Evolutionary conservation across 2,888 invertebrate species (phyloP), one percentile per base, ranked within the genome.

Genomic region (Nymphalis urticae): DNA sequence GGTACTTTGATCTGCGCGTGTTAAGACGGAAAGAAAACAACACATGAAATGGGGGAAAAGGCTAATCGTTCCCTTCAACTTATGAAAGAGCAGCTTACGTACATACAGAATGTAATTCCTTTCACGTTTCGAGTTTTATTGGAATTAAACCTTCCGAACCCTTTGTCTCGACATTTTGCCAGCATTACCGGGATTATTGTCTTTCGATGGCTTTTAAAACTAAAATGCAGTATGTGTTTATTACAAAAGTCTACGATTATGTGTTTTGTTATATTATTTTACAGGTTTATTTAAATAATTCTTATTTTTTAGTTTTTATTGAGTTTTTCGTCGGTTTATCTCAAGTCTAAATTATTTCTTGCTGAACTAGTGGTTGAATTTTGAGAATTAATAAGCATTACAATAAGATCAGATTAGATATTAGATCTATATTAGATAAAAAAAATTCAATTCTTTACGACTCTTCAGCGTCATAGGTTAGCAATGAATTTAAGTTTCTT

Each of bases 101-200:
- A 69, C 62, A 64, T 69, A 73, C 69, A 62, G 66, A 70, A 69
- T 77, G 77, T 77, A 75, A 90, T 90, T 87, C 90, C 77, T 79
- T 74, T 79, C 91, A 90, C 91, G 91, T 89, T 82, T 84, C 75
- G 77, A 84, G 86, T 89, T 90, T 89, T 88, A 89, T 89, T 87
- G 86, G 90, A 85, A 89, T 90, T 90, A 90, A 90, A 88, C 85
- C 83, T 80, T 83, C 81, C 73, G 84, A 89, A 89, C 90, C 91
- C 91, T 90, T 91, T 80, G 82, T 80, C 83, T 82, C 81, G 82
- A 80, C 86, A 79, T 85, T 87, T 86, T 84, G 81, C 79, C 79
- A 77, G 89, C 80, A 83, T 90, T 86, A 85, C 79, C 69, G 69
- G 87, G 89, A 88, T 90, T 90, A 89, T 81, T 63, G 73, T 64